These are phyloP conservation scores for Tricholauxania praeusta DNA, from an alignment of 2,888 invertebrate species.

Conservation along the genomic window DNA sequence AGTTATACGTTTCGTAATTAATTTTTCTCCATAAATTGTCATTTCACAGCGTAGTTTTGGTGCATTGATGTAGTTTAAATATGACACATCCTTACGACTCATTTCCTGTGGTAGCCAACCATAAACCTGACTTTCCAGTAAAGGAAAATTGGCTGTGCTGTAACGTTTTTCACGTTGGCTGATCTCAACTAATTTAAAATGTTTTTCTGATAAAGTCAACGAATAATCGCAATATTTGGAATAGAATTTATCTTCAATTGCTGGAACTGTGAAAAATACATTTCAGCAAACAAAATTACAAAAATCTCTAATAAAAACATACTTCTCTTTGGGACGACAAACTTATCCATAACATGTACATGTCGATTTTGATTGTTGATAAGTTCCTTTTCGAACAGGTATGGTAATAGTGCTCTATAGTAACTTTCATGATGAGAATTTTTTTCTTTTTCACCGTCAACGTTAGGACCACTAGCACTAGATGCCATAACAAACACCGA, in stretches of 20 bases:
- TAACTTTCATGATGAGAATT: background rate
- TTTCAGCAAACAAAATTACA: background rate
- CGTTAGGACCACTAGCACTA: no score
- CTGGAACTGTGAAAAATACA: conserved; percentile 50
- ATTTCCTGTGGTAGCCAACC: conserved; percentile 62
- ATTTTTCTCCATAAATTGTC: conserved; percentile 61
- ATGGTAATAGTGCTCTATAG: conserved; percentile 51
- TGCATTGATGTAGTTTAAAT: conserved; percentile 48
- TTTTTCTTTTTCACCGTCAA: no score
- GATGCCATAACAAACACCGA: no score
- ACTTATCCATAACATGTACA: conserved; percentile 56
- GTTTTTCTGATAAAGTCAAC: conserved; percentile 20
- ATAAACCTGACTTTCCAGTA: conserved; percentile 61
- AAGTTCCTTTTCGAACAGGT: conserved; percentile 64
- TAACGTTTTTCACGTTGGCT: conserved; percentile 28
- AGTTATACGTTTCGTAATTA: conserved; percentile 59
- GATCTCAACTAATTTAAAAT: conserved; percentile 16
- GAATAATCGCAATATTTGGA: conserved; percentile 50
- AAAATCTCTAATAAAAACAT: conserved; percentile 17
- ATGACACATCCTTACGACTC: conserved; percentile 45
- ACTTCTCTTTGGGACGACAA: conserved; percentile 58
- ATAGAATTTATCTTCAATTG: conserved; percentile 60
- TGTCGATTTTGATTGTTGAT: conserved; percentile 60
- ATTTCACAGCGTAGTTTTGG: conserved; percentile 61
- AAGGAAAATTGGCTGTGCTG: conserved; percentile 48